These are phyloP conservation scores for Heptranchias perlo DNA, from an alignment of 2,113 vertebrate species.

Conservation along the genomic window DNA sequence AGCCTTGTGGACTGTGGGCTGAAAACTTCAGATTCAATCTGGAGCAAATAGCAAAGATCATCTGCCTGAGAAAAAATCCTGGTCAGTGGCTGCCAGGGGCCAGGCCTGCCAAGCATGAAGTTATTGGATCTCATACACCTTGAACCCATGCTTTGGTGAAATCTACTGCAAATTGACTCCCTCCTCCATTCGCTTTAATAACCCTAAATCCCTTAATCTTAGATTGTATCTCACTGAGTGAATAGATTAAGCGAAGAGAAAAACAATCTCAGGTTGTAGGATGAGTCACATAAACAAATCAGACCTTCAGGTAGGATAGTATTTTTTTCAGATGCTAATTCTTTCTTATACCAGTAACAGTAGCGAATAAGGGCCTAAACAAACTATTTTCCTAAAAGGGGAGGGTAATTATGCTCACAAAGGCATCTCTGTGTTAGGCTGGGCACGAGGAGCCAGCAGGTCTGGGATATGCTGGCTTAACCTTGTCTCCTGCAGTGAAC, in stretches of 20 bases:
- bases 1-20: slow-evolving; percentile 48
- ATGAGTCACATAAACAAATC: slow-evolving; percentile 50
- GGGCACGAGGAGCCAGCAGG: slow-evolving; percentile 93
- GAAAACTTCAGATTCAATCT: slow-evolving; percentile 52
- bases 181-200: slow-evolving; percentile 46
- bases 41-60: slow-evolving; percentile 45
- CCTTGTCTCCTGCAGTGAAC: slow-evolving; percentile 84
- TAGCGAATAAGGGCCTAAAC: slow-evolving; percentile 65
- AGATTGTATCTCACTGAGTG: slow-evolving; percentile 46
- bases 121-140: slow-evolving; percentile 42
- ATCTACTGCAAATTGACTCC: slow-evolving; percentile 43
- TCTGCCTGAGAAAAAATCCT: slow-evolving; percentile 10
- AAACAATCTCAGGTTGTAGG: slow-evolving; percentile 40
- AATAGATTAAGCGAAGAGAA: slow-evolving; percentile 38
- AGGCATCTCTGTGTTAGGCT: slow-evolving; percentile 92
- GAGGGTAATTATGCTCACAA: slow-evolving; percentile 96
- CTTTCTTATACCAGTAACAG: slow-evolving; percentile 60
- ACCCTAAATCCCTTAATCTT: slow-evolving; percentile 50
- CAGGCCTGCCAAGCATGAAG: slow-evolving; percentile 47
- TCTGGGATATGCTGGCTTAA: slow-evolving; percentile 90
- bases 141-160: not conserved
- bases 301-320: slow-evolving; percentile 53
- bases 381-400: slow-evolving; percentile 66
- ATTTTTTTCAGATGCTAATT: slow-evolving; percentile 68
- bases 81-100: slow-evolving; percentile 12